A percentile compares a stretch with the other conserved stretches of the same genome.
Evolutionary conservation across 1,140 invertebrate genomes (phyloP).

Genomic region (Portunus trituberculatus): DNA sequence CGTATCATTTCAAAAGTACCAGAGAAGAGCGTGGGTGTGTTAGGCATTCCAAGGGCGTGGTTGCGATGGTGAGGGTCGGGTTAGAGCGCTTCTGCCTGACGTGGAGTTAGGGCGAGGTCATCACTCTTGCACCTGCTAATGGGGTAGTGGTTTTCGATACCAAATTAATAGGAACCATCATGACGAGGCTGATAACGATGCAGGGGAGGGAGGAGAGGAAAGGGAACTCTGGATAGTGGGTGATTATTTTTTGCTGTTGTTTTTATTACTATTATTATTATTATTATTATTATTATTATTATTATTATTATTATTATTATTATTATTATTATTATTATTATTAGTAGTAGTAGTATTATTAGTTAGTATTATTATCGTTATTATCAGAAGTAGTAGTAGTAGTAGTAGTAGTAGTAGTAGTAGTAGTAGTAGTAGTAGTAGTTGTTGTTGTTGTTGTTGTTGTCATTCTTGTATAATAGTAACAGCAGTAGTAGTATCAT

Average conservation of each 20-base stretch:
- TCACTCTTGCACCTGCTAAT: conserved; percentile 63
- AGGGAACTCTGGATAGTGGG: background rate
- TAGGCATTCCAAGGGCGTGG: background rate
- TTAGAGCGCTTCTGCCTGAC: background rate
- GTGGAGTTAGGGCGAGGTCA: conserved; percentile 27
- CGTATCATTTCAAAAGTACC: too few relatives aligned
- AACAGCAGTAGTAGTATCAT: too few relatives aligned
- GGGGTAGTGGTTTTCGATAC: conserved; percentile 70
- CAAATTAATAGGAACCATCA: conserved; percentile 60
- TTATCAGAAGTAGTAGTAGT: background rate
- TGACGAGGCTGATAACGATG: conserved; percentile 64
- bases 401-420: too few relatives aligned
- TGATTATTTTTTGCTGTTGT: background rate
- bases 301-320: background rate
- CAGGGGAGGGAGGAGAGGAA: background rate
- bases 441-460: too few relatives aligned
- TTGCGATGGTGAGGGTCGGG: background rate
- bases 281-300: conserved; percentile 22
- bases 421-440: too few relatives aligned
- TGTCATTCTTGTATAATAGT: too few relatives aligned
- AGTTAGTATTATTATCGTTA: background rate
- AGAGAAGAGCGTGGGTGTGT: too few relatives aligned
- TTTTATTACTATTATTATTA: background rate
- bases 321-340: background rate
- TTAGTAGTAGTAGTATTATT: background rate